phyloP scores from a whole-genome alignment of 2,113 vertebrate genomes.

The Archocentrus centrarchus region DNA sequence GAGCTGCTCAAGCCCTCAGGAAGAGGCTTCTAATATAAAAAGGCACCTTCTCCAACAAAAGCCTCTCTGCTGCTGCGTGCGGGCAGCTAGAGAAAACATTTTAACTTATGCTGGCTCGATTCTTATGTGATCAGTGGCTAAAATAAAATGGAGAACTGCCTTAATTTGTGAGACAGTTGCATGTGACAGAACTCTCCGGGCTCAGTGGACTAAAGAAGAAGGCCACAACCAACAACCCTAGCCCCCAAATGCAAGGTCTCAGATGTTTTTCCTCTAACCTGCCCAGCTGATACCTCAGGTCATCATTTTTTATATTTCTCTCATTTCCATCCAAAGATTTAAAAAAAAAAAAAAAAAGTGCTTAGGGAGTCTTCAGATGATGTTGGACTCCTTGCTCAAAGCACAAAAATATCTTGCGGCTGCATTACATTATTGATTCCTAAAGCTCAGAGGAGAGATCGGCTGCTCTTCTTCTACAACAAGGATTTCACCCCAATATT shows the following conservation, averaged over 20 bases:
- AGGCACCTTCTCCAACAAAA: neutral
- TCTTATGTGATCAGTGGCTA: neutral
- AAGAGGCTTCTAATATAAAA: neutral
- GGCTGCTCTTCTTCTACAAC: neutral
- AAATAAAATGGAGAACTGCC: neutral
- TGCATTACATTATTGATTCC: conserved; percentile 52
- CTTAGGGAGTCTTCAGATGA: conserved; percentile 23
- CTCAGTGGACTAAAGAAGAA: conserved; percentile 1
- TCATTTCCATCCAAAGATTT: conserved; percentile 17
- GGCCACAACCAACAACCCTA: neutral
- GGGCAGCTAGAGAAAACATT: neutral
- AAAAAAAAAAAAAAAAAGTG: too few relatives aligned
- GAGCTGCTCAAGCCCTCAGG: neutral
- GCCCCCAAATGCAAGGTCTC: neutral
- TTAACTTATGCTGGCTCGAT: neutral
- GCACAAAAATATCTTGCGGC: conserved; percentile 40
- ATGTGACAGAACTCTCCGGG: neutral
- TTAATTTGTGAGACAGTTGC: neutral
- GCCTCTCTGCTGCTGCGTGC: neutral
- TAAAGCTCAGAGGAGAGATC: conserved; percentile 22
- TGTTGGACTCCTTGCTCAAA: conserved; percentile 22
- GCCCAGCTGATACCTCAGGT: conserved; percentile 6
- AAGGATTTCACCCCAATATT: neutral
- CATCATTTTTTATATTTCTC: conserved; percentile 22
- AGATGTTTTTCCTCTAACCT: conserved; percentile 4